A percentile compares a stretch with the other conserved stretches of the same genome.
Conservation (phyloP, 2,797 vertebrate species). For the Pachyuromys duprasi region DNA sequence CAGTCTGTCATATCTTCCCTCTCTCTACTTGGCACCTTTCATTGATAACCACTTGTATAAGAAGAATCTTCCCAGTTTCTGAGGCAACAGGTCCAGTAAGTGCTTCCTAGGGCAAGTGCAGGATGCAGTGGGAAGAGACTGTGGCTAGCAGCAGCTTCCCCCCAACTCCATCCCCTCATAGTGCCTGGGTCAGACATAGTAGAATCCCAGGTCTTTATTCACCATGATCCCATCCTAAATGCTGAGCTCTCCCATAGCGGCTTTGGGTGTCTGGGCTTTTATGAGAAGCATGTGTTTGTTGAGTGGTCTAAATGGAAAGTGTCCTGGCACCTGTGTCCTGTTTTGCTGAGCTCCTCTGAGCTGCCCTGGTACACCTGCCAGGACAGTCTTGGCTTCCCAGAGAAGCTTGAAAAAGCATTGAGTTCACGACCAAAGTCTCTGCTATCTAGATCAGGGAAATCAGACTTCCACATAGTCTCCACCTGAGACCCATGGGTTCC, state of each 20-base stretch:
- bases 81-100: background rate
- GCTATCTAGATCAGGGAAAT: constrained; percentile 32
- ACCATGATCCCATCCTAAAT: background rate
- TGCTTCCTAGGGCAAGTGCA: background rate
- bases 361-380: constrained; percentile 56
- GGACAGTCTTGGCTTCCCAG: constrained; percentile 73
- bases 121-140: background rate
- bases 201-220: background rate
- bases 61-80: background rate
- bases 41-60: background rate
- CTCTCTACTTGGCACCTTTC: background rate
- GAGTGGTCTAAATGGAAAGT: background rate
- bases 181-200: background rate
- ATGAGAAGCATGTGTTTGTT: background rate
- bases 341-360: background rate
- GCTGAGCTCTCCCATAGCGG: background rate
- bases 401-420: constrained; percentile 66
- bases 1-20: background rate
- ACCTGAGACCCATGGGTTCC: too few relatives aligned
- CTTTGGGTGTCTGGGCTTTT: background rate
- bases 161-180: background rate
- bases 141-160: background rate
- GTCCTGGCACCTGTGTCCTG: background rate
- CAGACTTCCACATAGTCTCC: background rate
- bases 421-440: constrained; percentile 59